Conservation (phyloP, 2,113 vertebrate genomes). For the Euleptes europaea region DNA sequence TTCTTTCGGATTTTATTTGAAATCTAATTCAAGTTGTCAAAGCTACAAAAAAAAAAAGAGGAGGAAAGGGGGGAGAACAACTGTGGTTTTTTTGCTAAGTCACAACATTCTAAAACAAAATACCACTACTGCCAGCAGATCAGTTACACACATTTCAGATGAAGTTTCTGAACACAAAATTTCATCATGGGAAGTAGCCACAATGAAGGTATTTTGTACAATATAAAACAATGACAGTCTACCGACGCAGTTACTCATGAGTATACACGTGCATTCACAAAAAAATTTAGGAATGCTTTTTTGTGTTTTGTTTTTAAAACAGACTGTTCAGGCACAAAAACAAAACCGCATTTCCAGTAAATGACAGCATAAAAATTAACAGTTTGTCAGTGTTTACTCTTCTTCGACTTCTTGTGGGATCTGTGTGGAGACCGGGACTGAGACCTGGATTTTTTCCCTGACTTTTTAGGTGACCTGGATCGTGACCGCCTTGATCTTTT, state of each 20-base stretch:
- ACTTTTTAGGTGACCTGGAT: conserved; percentile 95
- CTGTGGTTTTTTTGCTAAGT: conserved; percentile 75
- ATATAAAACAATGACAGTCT: conserved; percentile 86
- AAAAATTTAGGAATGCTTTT: conserved; percentile 81
- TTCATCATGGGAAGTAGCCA: conserved; percentile 78
- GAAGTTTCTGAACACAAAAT: conserved; percentile 81
- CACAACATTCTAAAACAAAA: conserved; percentile 85
- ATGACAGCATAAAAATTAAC: conserved; percentile 79
- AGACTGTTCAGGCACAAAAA: conserved; percentile 85
- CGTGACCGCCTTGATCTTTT: conserved; percentile 93
- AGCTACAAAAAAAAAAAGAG: conserved; percentile 80
- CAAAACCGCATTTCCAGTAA: conserved; percentile 84
- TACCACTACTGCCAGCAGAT: conserved; percentile 83
- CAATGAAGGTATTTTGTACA: conserved; percentile 83
- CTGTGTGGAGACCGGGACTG: conserved; percentile 96
- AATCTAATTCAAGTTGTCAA: conserved; percentile 85
- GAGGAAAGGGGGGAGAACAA: conserved; percentile 70
- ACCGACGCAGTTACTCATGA: conserved; percentile 80
- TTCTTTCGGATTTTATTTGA: conserved; percentile 88
- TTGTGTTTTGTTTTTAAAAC: conserved; percentile 73
- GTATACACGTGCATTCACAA: conserved; percentile 85
- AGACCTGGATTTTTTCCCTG: conserved; percentile 95
- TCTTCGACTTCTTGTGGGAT: conserved; percentile 99
- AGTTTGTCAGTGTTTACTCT: conserved; percentile 96
- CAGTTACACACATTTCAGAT: conserved; percentile 81